Evolutionary conservation across 2,797 vertebrate genomes (phyloP).

Genomic region (Ispidina lecontei): DNA sequence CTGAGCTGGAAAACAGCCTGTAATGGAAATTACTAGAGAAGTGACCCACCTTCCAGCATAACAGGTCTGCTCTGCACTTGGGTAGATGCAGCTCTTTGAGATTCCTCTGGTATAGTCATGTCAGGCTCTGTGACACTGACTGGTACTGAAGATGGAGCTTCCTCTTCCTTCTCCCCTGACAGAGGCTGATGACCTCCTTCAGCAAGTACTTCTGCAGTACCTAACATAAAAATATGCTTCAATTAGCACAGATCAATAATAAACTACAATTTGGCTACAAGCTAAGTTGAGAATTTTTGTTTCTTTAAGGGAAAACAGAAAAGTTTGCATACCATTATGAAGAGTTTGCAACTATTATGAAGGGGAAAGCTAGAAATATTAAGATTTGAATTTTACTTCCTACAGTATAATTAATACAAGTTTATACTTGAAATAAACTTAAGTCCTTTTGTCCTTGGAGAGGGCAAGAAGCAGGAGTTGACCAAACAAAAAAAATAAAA

Average conservation of each 20-base stretch:
- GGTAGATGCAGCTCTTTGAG: not conserved
- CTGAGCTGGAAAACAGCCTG: not conserved
- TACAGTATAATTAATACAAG: not conserved
- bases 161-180: conserved; percentile 45
- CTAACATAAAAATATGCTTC: not conserved
- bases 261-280: not conserved
- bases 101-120: not conserved
- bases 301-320: not conserved
- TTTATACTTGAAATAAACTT: not conserved
- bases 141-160: conserved; percentile 4
- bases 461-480: not conserved
- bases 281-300: not conserved
- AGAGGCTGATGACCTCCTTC: conserved; percentile 20
- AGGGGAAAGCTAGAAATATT: not conserved
- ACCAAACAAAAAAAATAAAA: not conserved
- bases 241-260: not conserved
- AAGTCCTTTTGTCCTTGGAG: not conserved
- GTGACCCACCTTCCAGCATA: conserved; percentile 57
- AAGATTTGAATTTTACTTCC: not conserved
- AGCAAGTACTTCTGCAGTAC: conserved; percentile 49
- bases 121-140: conserved; percentile 1
- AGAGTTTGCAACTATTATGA: not conserved
- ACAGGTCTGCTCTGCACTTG: not conserved
- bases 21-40: not conserved
- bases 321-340: not conserved